Conservation (phyloP, 2,113 vertebrate genomes). For the Eidolon helvum region DNA sequence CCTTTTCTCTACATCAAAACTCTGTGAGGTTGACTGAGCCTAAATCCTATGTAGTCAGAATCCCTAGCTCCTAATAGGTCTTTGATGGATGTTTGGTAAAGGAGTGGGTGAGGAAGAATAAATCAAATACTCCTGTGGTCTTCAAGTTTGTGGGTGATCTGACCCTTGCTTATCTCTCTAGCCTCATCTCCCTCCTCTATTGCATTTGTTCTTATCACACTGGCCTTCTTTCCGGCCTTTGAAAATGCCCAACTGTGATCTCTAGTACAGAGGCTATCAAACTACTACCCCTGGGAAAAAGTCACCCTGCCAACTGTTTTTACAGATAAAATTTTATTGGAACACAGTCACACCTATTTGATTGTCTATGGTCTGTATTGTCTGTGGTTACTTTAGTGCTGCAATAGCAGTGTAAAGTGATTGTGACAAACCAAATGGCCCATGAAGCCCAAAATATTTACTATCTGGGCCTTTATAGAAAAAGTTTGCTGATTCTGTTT, state of each 20-base stretch:
- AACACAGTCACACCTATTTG: not conserved
- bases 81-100: not conserved
- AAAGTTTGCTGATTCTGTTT: not conserved
- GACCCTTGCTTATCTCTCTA: not conserved
- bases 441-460: not conserved
- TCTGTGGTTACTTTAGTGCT: not conserved
- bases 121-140: not conserved
- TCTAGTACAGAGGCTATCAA: not conserved
- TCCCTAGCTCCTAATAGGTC: not conserved
- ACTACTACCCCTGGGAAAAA: not conserved
- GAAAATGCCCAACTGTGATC: not conserved
- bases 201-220: not conserved
- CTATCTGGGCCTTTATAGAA: not conserved
- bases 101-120: not conserved
- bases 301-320: not conserved
- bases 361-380: not conserved
- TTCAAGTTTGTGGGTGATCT: not conserved
- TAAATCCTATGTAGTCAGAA: not conserved
- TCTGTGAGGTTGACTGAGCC: not conserved
- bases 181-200: not conserved
- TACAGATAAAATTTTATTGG: not conserved
- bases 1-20: not conserved
- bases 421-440: not conserved
- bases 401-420: not conserved
- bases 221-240: not conserved